phyloP scores from a whole-genome alignment of 2,113 vertebrate species.

The Octodon degus region DNA sequence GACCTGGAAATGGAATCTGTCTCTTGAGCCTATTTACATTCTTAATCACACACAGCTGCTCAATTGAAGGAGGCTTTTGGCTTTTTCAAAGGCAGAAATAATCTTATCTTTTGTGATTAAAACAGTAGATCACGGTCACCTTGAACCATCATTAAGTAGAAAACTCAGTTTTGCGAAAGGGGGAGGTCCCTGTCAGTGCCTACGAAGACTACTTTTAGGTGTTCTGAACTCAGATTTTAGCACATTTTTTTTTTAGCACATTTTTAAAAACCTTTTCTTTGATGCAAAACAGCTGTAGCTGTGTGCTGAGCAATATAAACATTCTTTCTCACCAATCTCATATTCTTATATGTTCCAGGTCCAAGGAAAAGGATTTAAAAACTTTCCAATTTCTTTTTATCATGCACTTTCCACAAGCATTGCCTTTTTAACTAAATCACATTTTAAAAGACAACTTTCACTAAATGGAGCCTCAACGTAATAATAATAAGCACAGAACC shows the following conservation, averaged over 20 bases:
- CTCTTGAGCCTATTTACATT: constrained; percentile 69
- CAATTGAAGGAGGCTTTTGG: background rate
- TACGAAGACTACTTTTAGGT: constrained; percentile 32
- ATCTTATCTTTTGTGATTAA: constrained; percentile 46
- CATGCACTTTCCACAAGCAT: background rate
- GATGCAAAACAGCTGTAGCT: constrained; percentile 80
- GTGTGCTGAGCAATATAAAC: constrained; percentile 75
- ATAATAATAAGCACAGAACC: background rate
- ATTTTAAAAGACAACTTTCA: constrained; percentile 47
- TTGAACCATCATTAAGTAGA: constrained; percentile 3
- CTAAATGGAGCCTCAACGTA: background rate
- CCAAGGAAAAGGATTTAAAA: constrained; percentile 67
- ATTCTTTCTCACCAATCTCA: constrained; percentile 24
- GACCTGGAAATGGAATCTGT: constrained; percentile 42
- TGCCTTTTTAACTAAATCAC: constrained; percentile 17
- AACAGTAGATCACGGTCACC: background rate
- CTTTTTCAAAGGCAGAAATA: constrained; percentile 24
- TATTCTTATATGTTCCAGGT: constrained; percentile 61
- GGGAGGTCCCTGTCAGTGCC: background rate
- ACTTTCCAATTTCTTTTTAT: constrained; percentile 69
- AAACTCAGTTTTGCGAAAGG: constrained; percentile 20
- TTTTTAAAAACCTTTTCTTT: constrained; percentile 62
- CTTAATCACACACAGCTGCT: constrained; percentile 75
- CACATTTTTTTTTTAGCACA: constrained; percentile 61
- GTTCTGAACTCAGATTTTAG: constrained; percentile 38